These are phyloP conservation scores for Agrochola circellaris DNA, from an alignment of 2,888 invertebrate genomes.

Conservation along the genomic window DNA sequence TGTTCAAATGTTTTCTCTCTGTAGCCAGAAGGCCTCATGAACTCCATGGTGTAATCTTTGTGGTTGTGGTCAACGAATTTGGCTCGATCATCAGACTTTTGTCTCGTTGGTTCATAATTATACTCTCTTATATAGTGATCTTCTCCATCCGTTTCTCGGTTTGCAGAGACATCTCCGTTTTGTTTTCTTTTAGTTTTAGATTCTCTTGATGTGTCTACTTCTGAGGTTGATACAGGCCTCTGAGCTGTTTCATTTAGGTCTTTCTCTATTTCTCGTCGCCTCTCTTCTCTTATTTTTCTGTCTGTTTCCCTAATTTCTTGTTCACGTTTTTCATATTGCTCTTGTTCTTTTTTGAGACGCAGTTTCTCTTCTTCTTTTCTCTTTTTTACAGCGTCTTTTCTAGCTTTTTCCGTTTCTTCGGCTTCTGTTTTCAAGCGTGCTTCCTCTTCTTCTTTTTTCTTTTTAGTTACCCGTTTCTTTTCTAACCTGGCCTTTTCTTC, in stretches of 20 bases:
- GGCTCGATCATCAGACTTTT: constrained; percentile 64
- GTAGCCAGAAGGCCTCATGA: constrained; percentile 78
- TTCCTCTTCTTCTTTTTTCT: constrained; percentile 42
- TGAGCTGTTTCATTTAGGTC: constrained; percentile 30
- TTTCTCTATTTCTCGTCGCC: constrained; percentile 36
- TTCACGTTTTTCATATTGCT: constrained; percentile 36
- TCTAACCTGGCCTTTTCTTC: constrained; percentile 42
- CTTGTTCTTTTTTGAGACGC: constrained; percentile 31
- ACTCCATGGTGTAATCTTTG: constrained; percentile 80
- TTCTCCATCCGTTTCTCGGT: constrained; percentile 39
- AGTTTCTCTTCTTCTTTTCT: constrained; percentile 45
- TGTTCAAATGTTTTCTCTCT: constrained; percentile 75
- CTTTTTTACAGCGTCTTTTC: constrained; percentile 39
- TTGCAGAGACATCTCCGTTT: constrained; percentile 39
- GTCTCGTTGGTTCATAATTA: constrained; percentile 71
- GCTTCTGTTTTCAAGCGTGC: constrained; percentile 40
- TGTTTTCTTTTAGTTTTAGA: constrained; percentile 27
- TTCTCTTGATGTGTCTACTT: not conserved
- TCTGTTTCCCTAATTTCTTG: constrained; percentile 36
- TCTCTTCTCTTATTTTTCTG: constrained; percentile 36
- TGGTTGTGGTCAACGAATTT: constrained; percentile 77
- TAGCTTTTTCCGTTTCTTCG: constrained; percentile 51
- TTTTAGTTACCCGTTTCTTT: constrained; percentile 33
- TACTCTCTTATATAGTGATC: constrained; percentile 74
- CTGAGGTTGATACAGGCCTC: not conserved